phyloP scores from a whole-genome alignment of 1,140 invertebrate species.

The Cataglyphis hispanica region DNA sequence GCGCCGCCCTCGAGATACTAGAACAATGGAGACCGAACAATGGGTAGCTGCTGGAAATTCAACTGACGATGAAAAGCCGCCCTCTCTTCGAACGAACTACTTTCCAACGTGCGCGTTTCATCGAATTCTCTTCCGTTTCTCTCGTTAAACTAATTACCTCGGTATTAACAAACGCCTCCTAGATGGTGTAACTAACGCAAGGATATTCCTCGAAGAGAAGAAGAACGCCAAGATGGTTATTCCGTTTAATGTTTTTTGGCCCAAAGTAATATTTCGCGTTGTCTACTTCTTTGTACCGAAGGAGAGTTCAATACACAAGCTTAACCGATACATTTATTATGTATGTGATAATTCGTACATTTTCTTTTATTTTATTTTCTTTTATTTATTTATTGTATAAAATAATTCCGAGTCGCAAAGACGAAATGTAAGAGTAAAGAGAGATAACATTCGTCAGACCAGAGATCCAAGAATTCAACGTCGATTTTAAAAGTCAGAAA shows the following conservation, averaged over 20 bases:
- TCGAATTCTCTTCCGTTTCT: conserved; percentile 52
- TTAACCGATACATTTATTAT: background rate
- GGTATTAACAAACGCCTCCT: conserved; percentile 63
- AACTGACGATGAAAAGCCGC: conserved; percentile 79
- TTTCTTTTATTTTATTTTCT: too few relatives aligned
- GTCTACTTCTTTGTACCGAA: background rate
- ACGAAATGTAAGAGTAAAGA: background rate
- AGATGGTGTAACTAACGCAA: conserved; percentile 57
- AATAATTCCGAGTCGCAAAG: background rate
- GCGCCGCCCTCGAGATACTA: conserved; percentile 85
- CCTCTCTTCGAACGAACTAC: conserved; percentile 68
- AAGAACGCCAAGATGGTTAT: background rate
- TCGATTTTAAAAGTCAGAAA: background rate
- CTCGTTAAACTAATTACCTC: conserved; percentile 70
- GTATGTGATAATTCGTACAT: background rate
- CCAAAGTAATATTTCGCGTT: background rate
- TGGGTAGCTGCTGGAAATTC: conserved; percentile 81
- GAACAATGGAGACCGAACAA: conserved; percentile 85
- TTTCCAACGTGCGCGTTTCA: conserved; percentile 68
- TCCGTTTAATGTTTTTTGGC: background rate
- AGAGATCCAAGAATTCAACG: background rate
- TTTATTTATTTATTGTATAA: background rate
- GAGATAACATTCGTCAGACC: too few relatives aligned
- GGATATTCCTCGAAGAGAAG: conserved; percentile 17
- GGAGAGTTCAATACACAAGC: background rate